phyloP scores from a whole-genome alignment of 1,140 invertebrate species.

The Elysia chlorotica region DNA sequence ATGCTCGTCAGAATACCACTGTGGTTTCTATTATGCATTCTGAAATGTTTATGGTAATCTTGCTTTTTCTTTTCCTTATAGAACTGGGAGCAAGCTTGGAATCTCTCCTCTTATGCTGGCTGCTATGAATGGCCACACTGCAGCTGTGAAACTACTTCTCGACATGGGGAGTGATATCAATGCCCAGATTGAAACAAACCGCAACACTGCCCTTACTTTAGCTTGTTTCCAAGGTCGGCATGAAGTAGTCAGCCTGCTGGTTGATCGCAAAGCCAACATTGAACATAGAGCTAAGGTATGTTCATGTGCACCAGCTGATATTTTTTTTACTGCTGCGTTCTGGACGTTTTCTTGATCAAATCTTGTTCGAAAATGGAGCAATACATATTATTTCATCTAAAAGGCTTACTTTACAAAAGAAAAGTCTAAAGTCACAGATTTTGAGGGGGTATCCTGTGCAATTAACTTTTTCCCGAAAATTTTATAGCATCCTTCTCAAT shows the following conservation, averaged over 20 bases:
- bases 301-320: no score
- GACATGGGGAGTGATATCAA: conserved; percentile 99
- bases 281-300: conserved; percentile 95
- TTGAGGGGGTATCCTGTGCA: no score
- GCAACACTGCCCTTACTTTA: conserved; percentile 97
- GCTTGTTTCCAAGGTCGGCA: conserved; percentile 99
- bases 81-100: conserved; percentile 94
- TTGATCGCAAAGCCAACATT: conserved; percentile 97
- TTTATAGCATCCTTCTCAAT: no score
- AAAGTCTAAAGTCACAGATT: no score
- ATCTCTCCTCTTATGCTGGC: conserved; percentile 99
- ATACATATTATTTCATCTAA: no score
- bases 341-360: no score
- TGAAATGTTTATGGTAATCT: background rate
- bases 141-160: conserved; percentile 92
- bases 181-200: conserved; percentile 99
- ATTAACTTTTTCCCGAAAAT: no score
- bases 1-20: no score
- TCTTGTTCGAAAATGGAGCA: no score
- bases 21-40: no score
- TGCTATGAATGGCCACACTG: conserved; percentile 99
- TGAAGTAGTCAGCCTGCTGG: conserved; percentile 93
- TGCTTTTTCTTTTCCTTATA: conserved; percentile 58
- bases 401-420: no score
- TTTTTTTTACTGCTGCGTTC: no score